Evolutionary conservation across 2,888 invertebrate genomes (phyloP).

Genomic region (Pyrrhosoma nymphula): DNA sequence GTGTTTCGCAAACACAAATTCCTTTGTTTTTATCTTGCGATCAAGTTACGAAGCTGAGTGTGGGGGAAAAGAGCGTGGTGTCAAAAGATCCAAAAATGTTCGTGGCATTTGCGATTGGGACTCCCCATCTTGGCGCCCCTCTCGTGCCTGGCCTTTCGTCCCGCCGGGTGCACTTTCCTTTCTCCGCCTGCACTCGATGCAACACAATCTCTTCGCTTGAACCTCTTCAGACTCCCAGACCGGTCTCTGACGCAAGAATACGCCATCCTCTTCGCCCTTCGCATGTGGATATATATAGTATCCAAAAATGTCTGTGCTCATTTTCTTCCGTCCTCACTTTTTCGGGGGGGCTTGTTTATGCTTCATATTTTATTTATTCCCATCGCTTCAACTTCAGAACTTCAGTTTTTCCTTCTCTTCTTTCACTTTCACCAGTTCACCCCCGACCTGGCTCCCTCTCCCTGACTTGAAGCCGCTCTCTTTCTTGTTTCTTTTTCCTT

Average conservation of each 20-base stretch:
- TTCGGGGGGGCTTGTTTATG: background rate
- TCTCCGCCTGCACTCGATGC: background rate
- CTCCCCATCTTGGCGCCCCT: too few relatives aligned
- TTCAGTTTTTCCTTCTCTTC: background rate
- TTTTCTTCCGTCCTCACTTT: background rate
- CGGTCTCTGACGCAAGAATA: background rate
- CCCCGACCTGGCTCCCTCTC: background rate
- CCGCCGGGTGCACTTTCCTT: background rate
- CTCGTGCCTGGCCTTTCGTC: background rate
- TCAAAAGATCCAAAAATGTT: too few relatives aligned
- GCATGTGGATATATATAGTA: background rate
- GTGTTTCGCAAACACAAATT: too few relatives aligned
- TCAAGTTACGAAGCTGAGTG: too few relatives aligned
- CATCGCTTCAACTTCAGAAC: background rate
- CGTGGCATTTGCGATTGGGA: too few relatives aligned
- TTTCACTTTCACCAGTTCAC: background rate
- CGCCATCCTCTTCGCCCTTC: background rate
- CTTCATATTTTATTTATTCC: slow-evolving; percentile 22
- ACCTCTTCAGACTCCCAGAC: background rate
- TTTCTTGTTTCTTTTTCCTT: background rate
- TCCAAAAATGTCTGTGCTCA: background rate
- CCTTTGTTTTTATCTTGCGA: too few relatives aligned
- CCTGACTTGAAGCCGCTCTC: background rate
- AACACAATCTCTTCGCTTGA: background rate
- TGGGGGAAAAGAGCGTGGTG: too few relatives aligned